These are phyloP conservation scores for Apeltes quadracus DNA, from an alignment of 2,113 vertebrate genomes.

Conservation along the genomic window DNA sequence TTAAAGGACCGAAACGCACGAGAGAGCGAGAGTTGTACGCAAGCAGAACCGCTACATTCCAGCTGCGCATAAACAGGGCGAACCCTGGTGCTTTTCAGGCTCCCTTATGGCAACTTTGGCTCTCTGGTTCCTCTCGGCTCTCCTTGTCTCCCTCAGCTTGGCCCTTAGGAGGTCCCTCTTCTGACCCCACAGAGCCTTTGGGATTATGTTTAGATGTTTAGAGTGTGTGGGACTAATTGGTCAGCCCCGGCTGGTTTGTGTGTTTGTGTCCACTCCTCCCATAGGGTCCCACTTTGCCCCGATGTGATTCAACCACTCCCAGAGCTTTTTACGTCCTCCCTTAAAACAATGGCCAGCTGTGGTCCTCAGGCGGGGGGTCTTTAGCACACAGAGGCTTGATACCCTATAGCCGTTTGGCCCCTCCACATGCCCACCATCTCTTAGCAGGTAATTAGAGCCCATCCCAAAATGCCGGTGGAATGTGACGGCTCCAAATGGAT, in stretches of 20 bases:
- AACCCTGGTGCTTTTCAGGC: conserved; percentile 27
- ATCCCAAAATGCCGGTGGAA: conserved; percentile 45
- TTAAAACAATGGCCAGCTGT: conserved; percentile 74
- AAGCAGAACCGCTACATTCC: conserved; percentile 60
- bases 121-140: conserved; percentile 26
- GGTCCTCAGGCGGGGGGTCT: conserved; percentile 41
- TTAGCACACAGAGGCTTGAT: conserved; percentile 39
- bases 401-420: conserved; percentile 55
- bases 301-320: conserved; percentile 69
- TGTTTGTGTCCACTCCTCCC: conserved; percentile 4
- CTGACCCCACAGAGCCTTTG: conserved; percentile 35
- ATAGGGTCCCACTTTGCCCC: conserved; percentile 41
- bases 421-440: conserved; percentile 45
- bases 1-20: conserved; percentile 53
- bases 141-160: conserved; percentile 25
- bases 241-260: conserved; percentile 26
- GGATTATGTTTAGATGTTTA: conserved; percentile 43
- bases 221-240: conserved; percentile 42
- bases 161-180: conserved; percentile 26
- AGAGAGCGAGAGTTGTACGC: conserved; percentile 69
- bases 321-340: conserved; percentile 46
- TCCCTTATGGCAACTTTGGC: conserved; percentile 19
- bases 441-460: conserved; percentile 66
- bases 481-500: conserved; percentile 47
- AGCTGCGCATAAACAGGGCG: conserved; percentile 49